Evolutionary conservation across 2,888 invertebrate genomes (phyloP).

Genomic region (Apeira syringaria): DNA sequence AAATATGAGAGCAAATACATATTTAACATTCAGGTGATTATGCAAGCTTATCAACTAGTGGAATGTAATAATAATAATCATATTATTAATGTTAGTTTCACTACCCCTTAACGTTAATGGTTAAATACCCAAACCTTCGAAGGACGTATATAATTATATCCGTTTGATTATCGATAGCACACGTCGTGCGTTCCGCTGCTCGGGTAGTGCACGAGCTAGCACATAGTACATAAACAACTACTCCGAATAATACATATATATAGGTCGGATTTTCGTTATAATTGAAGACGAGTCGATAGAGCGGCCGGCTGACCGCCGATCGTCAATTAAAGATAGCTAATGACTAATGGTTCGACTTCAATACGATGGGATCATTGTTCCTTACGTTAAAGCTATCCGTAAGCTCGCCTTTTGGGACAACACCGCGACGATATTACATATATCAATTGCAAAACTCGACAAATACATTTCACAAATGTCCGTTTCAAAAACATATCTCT

Average conservation of each 20-base stretch:
- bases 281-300: background rate
- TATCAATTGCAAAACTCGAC: slow-evolving; percentile 15
- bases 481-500: slow-evolving; percentile 7
- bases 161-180: slow-evolving; percentile 17
- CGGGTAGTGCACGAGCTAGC: too few species aligned
- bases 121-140: slow-evolving; percentile 75
- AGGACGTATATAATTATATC: slow-evolving; percentile 28
- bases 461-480: slow-evolving; percentile 19
- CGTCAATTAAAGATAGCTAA: slow-evolving; percentile 59
- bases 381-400: slow-evolving; percentile 68
- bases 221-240: slow-evolving; percentile 7
- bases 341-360: slow-evolving; percentile 66
- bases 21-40: slow-evolving; percentile 51
- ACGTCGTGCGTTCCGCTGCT: too few species aligned
- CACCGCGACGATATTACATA: slow-evolving; percentile 15
- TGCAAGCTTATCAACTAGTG: slow-evolving; percentile 64
- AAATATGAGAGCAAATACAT: slow-evolving; percentile 38
- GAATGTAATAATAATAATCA: slow-evolving; percentile 66
- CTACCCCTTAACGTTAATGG: slow-evolving; percentile 70
- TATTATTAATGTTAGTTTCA: slow-evolving; percentile 64
- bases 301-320: slow-evolving; percentile 22
- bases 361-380: slow-evolving; percentile 70
- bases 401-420: slow-evolving; percentile 24
- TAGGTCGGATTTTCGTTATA: slow-evolving; percentile 1
- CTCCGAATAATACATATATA: background rate